These are phyloP conservation scores for Atherinosoma microstoma DNA, from an alignment of 2,797 vertebrate genomes.

Conservation along the genomic window DNA sequence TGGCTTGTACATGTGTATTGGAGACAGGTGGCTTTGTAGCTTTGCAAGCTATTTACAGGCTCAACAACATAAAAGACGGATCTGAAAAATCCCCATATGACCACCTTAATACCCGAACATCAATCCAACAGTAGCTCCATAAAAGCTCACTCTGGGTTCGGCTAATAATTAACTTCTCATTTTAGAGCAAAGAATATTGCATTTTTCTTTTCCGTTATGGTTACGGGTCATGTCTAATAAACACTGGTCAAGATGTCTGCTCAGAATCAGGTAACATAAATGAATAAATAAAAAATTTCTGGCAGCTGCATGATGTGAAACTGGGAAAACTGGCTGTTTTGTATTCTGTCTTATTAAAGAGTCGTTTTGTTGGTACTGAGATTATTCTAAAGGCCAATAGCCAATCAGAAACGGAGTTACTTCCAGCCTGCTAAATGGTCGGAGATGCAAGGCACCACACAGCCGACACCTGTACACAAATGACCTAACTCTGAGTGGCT, in stretches of 20 bases:
- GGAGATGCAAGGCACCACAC: background rate
- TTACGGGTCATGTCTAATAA: background rate
- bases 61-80: too few species aligned
- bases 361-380: background rate
- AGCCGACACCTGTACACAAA: background rate
- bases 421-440: background rate
- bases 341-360: background rate
- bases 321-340: background rate
- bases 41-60: too few species aligned
- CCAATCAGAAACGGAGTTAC: conserved; percentile 22
- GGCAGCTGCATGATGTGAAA: conserved; percentile 7
- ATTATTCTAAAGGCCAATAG: conserved; percentile 15
- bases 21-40: too few species aligned
- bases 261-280: too few species aligned
- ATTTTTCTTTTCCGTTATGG: background rate
- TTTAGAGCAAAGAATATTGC: background rate
- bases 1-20: too few species aligned
- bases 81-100: too few species aligned
- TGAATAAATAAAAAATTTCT: too few species aligned
- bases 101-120: too few species aligned
- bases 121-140: too few species aligned
- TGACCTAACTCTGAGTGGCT: too few species aligned
- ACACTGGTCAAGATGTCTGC: too few species aligned
- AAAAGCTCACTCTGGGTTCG: too few species aligned
- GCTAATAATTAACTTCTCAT: background rate